A percentile compares a stretch with the other conserved stretches of the same genome.
These are phyloP conservation scores for Calypte anna DNA, from an alignment of 2,113 vertebrate species.

Conservation along the genomic window DNA sequence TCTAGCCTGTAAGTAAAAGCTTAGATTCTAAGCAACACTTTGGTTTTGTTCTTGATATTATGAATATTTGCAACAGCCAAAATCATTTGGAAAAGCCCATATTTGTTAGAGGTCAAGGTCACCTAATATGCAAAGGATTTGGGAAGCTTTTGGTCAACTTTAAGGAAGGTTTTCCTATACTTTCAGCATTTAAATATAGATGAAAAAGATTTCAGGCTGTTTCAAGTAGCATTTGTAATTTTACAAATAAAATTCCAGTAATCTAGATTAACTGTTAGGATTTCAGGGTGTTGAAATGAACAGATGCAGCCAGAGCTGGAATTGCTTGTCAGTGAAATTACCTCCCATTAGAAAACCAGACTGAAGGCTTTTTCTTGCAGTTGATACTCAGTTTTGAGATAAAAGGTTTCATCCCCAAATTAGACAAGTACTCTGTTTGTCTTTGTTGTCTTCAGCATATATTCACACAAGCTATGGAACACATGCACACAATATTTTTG, in stretches of 20 bases:
- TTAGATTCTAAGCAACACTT: background rate
- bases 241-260: background rate
- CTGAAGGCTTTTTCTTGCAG: background rate
- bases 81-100: background rate
- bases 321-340: background rate
- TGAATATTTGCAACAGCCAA: background rate
- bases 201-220: background rate
- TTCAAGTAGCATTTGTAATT: background rate
- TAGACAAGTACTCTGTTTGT: background rate
- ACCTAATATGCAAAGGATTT: background rate
- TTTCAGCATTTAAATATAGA: background rate
- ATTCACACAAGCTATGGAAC: background rate
- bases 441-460: background rate
- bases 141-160: background rate
- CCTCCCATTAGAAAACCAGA: background rate
- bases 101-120: background rate
- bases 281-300: background rate
- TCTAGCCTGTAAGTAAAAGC: background rate
- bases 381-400: background rate
- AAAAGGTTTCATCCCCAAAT: conserved; percentile 4
- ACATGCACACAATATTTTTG: background rate
- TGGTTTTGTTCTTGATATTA: background rate
- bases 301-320: background rate
- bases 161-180: background rate
- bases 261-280: background rate